These are phyloP conservation scores for Cataglyphis livida DNA, from an alignment of 2,888 invertebrate genomes.

Conservation along the genomic window DNA sequence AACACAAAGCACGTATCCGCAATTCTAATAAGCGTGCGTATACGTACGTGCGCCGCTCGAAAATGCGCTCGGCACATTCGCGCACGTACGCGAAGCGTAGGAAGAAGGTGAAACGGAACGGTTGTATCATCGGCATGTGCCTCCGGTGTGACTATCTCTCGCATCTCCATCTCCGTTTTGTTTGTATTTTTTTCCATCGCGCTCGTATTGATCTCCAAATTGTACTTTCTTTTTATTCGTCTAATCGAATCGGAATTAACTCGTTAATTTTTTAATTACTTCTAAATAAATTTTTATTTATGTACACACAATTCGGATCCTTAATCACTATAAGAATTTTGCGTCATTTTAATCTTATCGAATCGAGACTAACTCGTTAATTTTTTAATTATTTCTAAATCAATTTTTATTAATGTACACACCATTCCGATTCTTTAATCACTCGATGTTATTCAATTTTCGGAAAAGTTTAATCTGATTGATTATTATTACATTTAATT, in stretches of 20 bases:
- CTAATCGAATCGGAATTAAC: not conserved
- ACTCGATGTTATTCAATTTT: not conserved
- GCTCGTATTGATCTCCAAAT: not conserved
- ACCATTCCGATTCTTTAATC: not conserved
- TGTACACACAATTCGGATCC: too few relatives aligned
- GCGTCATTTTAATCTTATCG: not conserved
- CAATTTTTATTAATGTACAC: too few relatives aligned
- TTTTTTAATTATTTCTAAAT: too few relatives aligned
- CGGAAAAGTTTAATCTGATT: not conserved
- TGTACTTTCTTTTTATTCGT: not conserved
- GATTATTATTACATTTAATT: not conserved
- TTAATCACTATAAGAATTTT: not conserved
- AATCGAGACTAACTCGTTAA: too few relatives aligned
- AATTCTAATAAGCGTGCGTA: constrained; percentile 72
- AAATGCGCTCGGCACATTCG: constrained; percentile 63
- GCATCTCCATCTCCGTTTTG: constrained; percentile 69
- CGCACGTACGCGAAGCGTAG: constrained; percentile 37
- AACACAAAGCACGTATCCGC: constrained; percentile 80
- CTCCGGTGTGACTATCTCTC: constrained; percentile 83
- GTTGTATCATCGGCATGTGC: constrained; percentile 82
- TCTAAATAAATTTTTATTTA: not conserved
- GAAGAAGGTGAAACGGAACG: constrained; percentile 29
- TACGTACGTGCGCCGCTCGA: constrained; percentile 62
- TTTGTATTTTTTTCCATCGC: not conserved
- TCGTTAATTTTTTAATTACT: not conserved